Percentiles rank a stretch among this genome's conserved stretches.
Evolutionary conservation across 2,797 vertebrate species (phyloP).

Genomic region (Bradypodion pumilum): DNA sequence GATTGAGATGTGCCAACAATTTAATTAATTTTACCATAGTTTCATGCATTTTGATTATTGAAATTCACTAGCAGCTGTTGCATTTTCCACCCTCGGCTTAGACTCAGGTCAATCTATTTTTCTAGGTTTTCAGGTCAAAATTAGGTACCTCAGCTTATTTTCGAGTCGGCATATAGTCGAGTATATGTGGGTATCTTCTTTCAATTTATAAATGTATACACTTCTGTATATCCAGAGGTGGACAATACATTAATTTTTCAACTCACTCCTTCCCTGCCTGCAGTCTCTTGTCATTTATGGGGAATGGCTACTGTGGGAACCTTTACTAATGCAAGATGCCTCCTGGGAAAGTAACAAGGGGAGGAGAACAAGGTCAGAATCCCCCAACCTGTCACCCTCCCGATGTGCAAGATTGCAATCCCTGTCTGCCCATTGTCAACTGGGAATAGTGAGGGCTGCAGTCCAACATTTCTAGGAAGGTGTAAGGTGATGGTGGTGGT

Average conservation of each 20-base stretch:
- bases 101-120: no score
- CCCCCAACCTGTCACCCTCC: not conserved
- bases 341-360: no score
- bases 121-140: no score
- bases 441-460: not conserved
- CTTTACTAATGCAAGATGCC: not conserved
- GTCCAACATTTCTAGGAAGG: not conserved
- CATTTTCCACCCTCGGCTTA: no score
- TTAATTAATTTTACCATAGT: no score
- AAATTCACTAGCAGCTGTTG: no score
- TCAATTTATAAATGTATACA: not conserved
- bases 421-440: not conserved
- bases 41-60: no score
- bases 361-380: not conserved
- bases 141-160: no score
- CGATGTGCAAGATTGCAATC: no score
- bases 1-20: no score
- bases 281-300: not conserved
- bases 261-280: not conserved
- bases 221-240: not conserved
- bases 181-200: no score
- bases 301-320: not conserved
- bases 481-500: not conserved
- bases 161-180: no score
- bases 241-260: not conserved